A percentile compares a stretch with the other conserved stretches of the same genome.
Conservation (phyloP, 2,797 vertebrate species). For the Ptychadena robeensis region DNA sequence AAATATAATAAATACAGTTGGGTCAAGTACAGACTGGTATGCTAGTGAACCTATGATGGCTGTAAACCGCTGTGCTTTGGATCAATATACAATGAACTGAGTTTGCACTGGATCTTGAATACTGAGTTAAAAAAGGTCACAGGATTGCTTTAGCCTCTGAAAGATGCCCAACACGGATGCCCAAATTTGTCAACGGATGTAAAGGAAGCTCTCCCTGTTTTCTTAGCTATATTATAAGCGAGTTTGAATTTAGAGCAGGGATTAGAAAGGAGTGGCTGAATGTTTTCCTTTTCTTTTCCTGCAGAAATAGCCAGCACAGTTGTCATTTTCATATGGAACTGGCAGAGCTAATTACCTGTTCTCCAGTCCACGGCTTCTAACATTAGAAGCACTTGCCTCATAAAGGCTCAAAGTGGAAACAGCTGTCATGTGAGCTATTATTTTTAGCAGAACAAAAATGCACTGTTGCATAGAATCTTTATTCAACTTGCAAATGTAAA, state of each 20-base stretch:
- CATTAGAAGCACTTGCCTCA: conserved; percentile 19
- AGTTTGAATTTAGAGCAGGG: background rate
- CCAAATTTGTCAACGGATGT: background rate
- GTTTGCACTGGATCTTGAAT: background rate
- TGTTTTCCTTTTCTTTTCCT: background rate
- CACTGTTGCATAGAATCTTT: background rate
- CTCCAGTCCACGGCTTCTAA: conserved; percentile 14
- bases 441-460: conserved; percentile 24
- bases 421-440: conserved; percentile 19
- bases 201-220: background rate
- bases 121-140: background rate
- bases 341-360: conserved; percentile 21
- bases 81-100: background rate
- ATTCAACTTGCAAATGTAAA: background rate
- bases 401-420: conserved; percentile 13
- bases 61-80: background rate
- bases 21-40: too few relatives aligned
- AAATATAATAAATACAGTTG: too few relatives aligned
- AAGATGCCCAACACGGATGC: background rate
- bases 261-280: background rate
- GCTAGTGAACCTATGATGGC: too few relatives aligned
- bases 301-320: conserved; percentile 8
- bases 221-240: background rate
- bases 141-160: background rate
- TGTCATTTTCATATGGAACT: conserved; percentile 14